Conservation (phyloP, 2,888 invertebrate species). For the Embidobia sp. region DNA sequence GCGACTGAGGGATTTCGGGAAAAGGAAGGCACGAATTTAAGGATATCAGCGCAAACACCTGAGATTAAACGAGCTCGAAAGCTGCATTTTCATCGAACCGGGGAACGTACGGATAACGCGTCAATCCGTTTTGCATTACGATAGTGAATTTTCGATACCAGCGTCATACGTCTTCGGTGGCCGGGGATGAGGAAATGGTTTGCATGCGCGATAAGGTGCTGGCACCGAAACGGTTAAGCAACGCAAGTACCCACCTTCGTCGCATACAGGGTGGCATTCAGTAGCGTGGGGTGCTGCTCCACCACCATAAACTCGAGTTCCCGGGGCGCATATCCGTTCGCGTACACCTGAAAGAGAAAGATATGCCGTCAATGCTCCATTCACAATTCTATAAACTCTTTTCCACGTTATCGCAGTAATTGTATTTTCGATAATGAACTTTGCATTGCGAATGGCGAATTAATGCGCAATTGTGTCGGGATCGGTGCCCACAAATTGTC, state of each 20-base stretch:
- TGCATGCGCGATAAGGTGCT: constrained; percentile 60
- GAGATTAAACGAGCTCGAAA: constrained; percentile 46
- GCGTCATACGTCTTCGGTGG: constrained; percentile 52
- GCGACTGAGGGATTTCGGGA: no score
- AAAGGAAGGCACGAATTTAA: background rate
- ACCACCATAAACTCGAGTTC: constrained; percentile 94
- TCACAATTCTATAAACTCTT: constrained; percentile 83
- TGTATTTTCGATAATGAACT: constrained; percentile 52
- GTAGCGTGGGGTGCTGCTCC: constrained; percentile 91
- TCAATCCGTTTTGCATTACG: constrained; percentile 62
- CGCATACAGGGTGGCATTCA: constrained; percentile 91
- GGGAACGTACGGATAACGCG: constrained; percentile 49
- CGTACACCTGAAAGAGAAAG: constrained; percentile 86
- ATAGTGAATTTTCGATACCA: constrained; percentile 61
- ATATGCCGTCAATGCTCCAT: constrained; percentile 90
- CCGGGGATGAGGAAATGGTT: constrained; percentile 47
- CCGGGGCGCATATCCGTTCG: constrained; percentile 91
- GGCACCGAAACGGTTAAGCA: constrained; percentile 24
- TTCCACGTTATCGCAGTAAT: constrained; percentile 33
- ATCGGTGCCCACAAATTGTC: constrained; percentile 24
- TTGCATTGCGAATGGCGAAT: constrained; percentile 28
- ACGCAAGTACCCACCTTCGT: constrained; percentile 86
- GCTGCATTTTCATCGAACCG: constrained; percentile 60
- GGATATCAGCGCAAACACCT: constrained; percentile 10
- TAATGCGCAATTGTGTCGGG: constrained; percentile 28